These are phyloP conservation scores for Drosophila kurseongensis DNA, from an alignment of 1,140 invertebrate species.

Conservation along the genomic window DNA sequence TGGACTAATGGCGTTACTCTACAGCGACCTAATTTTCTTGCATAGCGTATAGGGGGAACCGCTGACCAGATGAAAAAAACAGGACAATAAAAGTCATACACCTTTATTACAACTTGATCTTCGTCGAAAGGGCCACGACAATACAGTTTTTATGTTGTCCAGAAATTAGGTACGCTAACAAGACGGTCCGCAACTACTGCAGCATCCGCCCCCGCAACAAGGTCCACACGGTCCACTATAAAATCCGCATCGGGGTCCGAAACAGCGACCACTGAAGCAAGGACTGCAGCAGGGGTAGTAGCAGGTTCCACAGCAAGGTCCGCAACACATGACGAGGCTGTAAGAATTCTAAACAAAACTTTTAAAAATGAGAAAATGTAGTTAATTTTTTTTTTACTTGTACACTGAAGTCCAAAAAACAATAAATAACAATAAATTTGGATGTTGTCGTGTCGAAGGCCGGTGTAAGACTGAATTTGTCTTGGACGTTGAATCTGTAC, in stretches of 20 bases:
- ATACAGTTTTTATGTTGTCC: background rate
- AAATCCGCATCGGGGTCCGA: conserved; percentile 31
- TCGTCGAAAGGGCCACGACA: conserved; percentile 5
- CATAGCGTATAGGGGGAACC: background rate
- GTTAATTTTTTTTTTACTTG: conserved; percentile 1
- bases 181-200: conserved; percentile 43
- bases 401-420: conserved; percentile 6
- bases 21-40: background rate
- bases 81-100: background rate
- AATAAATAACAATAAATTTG: conserved; percentile 30
- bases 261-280: conserved; percentile 43
- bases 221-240: conserved; percentile 32
- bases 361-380: background rate
- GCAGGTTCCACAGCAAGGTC: conserved; percentile 36
- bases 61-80: background rate
- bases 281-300: conserved; percentile 45
- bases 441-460: conserved; percentile 6
- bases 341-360: background rate
- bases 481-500: background rate
- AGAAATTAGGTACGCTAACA: conserved; percentile 2
- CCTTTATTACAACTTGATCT: conserved; percentile 22
- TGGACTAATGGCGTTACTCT: conserved; percentile 18
- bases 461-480: conserved; percentile 23
- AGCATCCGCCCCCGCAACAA: conserved; percentile 39
- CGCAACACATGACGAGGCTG: conserved; percentile 30